phyloP scores from a whole-genome alignment of 2,797 vertebrate genomes.

The Muscicapa comitata region DNA sequence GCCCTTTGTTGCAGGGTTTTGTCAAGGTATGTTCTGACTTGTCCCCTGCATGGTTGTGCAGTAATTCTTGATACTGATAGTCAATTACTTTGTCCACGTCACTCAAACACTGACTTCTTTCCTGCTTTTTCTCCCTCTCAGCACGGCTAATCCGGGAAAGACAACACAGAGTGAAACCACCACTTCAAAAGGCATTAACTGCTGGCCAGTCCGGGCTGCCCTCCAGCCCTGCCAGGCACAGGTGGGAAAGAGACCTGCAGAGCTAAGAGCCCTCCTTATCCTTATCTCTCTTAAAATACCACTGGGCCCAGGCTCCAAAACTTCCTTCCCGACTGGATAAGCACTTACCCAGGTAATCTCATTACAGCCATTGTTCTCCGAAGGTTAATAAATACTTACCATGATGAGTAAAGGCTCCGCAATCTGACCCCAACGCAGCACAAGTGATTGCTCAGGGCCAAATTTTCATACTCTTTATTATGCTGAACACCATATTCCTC shows the following conservation, averaged over 20 bases:
- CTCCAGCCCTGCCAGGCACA: background rate
- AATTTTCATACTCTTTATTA: background rate
- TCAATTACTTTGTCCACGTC: slow-evolving; percentile 49
- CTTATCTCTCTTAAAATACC: background rate
- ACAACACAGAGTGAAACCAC: background rate
- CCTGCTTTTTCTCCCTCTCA: background rate
- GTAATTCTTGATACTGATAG: slow-evolving; percentile 36
- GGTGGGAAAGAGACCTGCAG: background rate
- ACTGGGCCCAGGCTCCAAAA: background rate
- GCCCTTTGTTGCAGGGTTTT: slow-evolving; percentile 34
- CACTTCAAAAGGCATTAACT: background rate
- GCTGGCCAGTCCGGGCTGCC: background rate
- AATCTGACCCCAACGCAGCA: background rate
- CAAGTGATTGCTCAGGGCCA: slow-evolving; percentile 40
- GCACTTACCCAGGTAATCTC: slow-evolving; percentile 24
- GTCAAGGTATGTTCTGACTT: slow-evolving; percentile 61
- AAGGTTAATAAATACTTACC: slow-evolving; percentile 51
- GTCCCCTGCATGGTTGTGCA: slow-evolving; percentile 18
- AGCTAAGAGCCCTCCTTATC: background rate
- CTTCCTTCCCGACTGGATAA: background rate
- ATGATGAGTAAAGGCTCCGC: slow-evolving; percentile 40
- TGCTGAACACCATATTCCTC: background rate
- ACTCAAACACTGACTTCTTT: background rate
- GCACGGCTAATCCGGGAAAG: background rate
- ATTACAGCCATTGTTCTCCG: slow-evolving; percentile 29